Base-by-base conservation (phyloP, 2,888 invertebrate genomes). In the Pyralis farinalis region DNA sequence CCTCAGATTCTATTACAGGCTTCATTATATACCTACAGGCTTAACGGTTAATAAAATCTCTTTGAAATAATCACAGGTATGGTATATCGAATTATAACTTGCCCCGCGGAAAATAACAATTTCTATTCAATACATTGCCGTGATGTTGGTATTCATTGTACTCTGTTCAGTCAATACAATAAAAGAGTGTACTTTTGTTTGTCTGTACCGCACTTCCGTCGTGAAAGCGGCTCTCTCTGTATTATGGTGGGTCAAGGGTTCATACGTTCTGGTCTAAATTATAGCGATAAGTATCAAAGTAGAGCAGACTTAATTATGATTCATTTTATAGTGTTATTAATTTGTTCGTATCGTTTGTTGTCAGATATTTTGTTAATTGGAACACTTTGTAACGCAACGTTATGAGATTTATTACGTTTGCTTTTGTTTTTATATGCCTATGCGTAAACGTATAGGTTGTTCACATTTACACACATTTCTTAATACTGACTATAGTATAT, bases 181-280 rank as follows among this genome's bases (percentile, higher is more conserved):
- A 69, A 70, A 74, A 72, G 62, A 60, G 56, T 55, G 47, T 53
- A 50, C 65, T 63, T 71, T 75, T 78, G 69, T 72, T 50, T 53
- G 71, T 58, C 50, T 49, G 51, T 55, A 54, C 57, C 52, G 51
- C 53, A 62, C 63, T 68, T 73, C 66, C 66, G 64, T 55, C 54
- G 71, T 71, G 81, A 84, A 82, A 80, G 81, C 63, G 7, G 70
- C 83, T 82, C 83, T 63, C 75, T 70, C 56, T 41, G 46, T n/a
- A n/a, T 48, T 48, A 46, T 60, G 58, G 46, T 51, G 51, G 74
- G 75, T 75, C 72, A 71, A 75, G 75, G 77, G 71, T 55, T 58
- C 51, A 53, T 41, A 34, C 37, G 40, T 37, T 39, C 40, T 35
- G 42, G 32, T 40, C 43, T 12, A 27, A 36, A 40, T 40, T 37